Percentiles rank a stretch among this genome's conserved stretches.
phyloP scores from a whole-genome alignment of 2,888 invertebrate species.

The Elegia similella region DNA sequence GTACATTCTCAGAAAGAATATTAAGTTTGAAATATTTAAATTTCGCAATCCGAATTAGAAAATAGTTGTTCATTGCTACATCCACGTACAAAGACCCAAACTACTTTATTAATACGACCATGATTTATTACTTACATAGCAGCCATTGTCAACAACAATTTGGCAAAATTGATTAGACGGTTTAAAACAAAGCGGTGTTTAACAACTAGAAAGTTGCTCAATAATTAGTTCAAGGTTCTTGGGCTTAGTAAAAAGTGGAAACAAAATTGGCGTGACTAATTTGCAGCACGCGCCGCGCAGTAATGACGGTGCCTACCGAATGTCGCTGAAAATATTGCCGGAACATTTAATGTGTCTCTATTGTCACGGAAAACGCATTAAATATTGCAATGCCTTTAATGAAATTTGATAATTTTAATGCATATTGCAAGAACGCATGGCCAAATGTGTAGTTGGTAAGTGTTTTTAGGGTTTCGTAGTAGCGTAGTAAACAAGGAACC shows the following conservation, averaged over 20 bases:
- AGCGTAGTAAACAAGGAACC: no score
- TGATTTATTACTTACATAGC: background rate
- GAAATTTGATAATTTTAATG: background rate
- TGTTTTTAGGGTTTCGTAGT: background rate
- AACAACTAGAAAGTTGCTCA: slow-evolving; percentile 48
- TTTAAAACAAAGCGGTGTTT: slow-evolving; percentile 1
- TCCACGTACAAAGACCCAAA: background rate
- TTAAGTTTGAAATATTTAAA: no score
- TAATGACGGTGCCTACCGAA: slow-evolving; percentile 30
- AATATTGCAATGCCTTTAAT: background rate
- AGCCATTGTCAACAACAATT: background rate
- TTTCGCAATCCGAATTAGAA: no score
- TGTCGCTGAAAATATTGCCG: slow-evolving; percentile 42
- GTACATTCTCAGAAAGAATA: no score
- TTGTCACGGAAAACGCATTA: slow-evolving; percentile 35
- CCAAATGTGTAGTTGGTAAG: background rate
- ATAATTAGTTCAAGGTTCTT: slow-evolving; percentile 68
- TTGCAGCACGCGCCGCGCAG: slow-evolving; percentile 52
- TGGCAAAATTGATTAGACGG: background rate
- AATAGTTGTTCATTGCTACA: no score
- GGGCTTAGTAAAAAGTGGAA: slow-evolving; percentile 48
- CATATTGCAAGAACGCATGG: background rate
- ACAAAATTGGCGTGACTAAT: slow-evolving; percentile 57
- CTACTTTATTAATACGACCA: background rate
- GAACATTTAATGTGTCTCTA: slow-evolving; percentile 34